A percentile compares a stretch with the other conserved stretches of the same genome.
phyloP scores from a whole-genome alignment of 2,113 vertebrate genomes.

The Oceanodroma tethys region DNA sequence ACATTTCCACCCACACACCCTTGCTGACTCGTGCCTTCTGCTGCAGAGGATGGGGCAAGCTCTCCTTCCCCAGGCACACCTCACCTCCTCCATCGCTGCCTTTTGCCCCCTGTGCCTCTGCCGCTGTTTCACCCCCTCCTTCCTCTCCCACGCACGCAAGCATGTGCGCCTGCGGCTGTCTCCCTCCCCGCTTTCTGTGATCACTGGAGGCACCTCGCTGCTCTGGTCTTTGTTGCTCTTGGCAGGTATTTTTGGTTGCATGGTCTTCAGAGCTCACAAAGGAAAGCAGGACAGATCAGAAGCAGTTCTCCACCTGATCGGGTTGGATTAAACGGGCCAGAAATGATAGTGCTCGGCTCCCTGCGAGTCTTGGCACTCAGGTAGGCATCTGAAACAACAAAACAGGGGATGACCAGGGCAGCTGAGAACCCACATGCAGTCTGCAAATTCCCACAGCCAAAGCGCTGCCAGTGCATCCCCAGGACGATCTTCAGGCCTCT shows the following conservation, averaged over 20 bases:
- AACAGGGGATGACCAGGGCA: background rate
- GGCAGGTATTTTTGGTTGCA: background rate
- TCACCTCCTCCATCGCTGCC: background rate
- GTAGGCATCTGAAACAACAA: background rate
- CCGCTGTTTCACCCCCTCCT: background rate
- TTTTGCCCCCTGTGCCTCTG: background rate
- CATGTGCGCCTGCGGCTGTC: accelerated
- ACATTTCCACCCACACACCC: background rate
- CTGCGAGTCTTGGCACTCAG: background rate
- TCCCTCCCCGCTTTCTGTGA: background rate
- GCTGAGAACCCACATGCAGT: background rate
- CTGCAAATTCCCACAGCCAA: background rate
- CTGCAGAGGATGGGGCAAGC: background rate
- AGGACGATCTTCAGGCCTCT: background rate
- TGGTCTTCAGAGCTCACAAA: background rate
- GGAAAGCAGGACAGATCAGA: background rate
- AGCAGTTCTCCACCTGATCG: background rate
- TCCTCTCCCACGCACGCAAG: accelerated
- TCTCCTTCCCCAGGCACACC: background rate
- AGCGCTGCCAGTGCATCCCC: background rate
- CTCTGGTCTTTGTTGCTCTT: background rate
- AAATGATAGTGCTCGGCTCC: background rate
- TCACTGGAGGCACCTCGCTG: background rate
- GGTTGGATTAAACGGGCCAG: background rate
- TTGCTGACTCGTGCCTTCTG: background rate